A percentile compares a stretch with the other conserved stretches of the same genome.
phyloP scores from a whole-genome alignment of 1,140 invertebrate species.

The Megalopta genalis region DNA sequence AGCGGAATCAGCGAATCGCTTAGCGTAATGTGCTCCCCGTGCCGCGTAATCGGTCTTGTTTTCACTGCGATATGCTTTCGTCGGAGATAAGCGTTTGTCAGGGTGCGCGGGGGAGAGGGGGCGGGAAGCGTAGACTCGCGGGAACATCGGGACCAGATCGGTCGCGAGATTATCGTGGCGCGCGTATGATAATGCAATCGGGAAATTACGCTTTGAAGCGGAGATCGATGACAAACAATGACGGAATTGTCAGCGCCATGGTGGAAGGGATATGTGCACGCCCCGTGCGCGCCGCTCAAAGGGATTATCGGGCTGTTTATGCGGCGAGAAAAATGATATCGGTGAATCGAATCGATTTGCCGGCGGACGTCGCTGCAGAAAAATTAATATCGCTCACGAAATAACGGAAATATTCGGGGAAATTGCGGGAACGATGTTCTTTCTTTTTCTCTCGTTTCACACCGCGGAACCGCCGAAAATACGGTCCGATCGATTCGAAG shows the following conservation, averaged over 20 bases:
- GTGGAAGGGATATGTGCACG: not conserved
- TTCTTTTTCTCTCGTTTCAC: too few relatives aligned
- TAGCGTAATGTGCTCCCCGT: conserved; percentile 14
- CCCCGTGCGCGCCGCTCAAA: not conserved
- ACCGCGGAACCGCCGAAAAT: too few relatives aligned
- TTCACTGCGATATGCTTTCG: conserved; percentile 21
- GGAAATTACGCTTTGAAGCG: not conserved
- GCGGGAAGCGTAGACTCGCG: not conserved
- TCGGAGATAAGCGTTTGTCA: conserved; percentile 10
- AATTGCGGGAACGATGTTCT: too few relatives aligned
- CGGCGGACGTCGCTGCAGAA: not conserved
- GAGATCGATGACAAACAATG: conserved; percentile 4
- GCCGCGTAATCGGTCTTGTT: conserved; percentile 26
- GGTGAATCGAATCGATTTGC: not conserved
- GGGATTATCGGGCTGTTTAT: not conserved
- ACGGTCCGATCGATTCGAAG: too few relatives aligned
- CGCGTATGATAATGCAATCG: conserved; percentile 14
- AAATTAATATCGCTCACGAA: not conserved
- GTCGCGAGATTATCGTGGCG: conserved; percentile 13
- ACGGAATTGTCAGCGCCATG: not conserved
- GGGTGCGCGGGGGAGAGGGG: not conserved
- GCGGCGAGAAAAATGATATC: not conserved
- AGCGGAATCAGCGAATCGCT: conserved; percentile 21
- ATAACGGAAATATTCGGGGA: not conserved
- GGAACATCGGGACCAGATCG: not conserved